Base-by-base conservation (phyloP, 2,113 vertebrate species). In the Etheostoma cragini region DNA sequence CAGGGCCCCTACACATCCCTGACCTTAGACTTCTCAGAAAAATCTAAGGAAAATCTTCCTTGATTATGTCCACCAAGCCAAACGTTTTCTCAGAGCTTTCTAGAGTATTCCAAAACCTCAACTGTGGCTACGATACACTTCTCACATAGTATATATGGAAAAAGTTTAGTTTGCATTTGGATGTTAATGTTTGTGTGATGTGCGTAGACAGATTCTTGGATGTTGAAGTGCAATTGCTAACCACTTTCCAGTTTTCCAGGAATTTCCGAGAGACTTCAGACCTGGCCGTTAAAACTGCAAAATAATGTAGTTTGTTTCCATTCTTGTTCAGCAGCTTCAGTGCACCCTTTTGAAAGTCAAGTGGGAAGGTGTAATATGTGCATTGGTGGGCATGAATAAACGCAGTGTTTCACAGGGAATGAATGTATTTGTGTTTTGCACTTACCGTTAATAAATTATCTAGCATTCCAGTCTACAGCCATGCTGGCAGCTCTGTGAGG, bases 21-120 rank as follows among this genome's bases (percentile, higher is more conserved):
- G 73, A 77, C 68, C 72, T 67, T 53, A 65, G 72, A 64, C 78
- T 62, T 85, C 73, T 74, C 8, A 8, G 3, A 26, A n/a, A n/a
- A n/a, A n/a, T n/a, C n/a, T n/a, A n/a, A 2, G 26, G 26, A 26
- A 60, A 30, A 33, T 49, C 5, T 24, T 1, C 47, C 24, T 22
- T 45, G 47, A 54, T 60, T 6, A 11, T 16, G 26, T 63, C 73
- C 8, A 70, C 8, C 5, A 15, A 70, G 47, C 3, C 13, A 58
- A 49, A 3, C 1, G 57, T 56, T 66, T 73, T 1, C 38, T 49
- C n/a, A 63, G 16, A 73, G 38, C 15, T 11, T 72, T 52, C 61
- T 46, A 21, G 24, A 61, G 24, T 2, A 56, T 56, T 2, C 35
- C 21, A 22, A 66, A 76, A 57, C 3, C 22, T 72, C 15, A 14